phyloP scores from a whole-genome alignment of 2,113 vertebrate species.

The Sceloporus tristichus region DNA sequence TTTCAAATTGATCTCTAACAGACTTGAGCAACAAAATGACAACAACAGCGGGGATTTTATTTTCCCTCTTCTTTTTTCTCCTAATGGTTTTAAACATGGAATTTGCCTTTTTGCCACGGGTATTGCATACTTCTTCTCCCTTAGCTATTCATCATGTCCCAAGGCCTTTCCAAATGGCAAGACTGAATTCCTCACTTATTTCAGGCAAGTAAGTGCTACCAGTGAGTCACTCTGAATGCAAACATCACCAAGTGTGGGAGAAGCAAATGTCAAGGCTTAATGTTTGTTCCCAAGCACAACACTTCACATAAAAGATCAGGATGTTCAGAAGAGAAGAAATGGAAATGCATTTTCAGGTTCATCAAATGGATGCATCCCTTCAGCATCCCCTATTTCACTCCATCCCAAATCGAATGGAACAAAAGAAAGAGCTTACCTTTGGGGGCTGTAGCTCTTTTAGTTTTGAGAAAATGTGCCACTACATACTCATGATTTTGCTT shows the following conservation, averaged over 20 bases:
- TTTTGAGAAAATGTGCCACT: not conserved
- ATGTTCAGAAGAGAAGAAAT: not conserved
- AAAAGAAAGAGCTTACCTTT: not conserved
- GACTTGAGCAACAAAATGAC: too few relatives aligned
- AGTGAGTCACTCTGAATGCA: not conserved
- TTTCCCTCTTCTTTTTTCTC: not conserved
- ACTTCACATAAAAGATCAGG: not conserved
- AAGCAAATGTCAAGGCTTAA: not conserved
- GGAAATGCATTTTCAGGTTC: not conserved
- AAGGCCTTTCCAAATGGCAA: slow-evolving; percentile 3
- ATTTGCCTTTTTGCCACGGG: not conserved
- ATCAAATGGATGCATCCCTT: not conserved
- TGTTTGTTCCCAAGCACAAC: not conserved
- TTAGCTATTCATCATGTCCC: too few relatives aligned
- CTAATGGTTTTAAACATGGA: not conserved
- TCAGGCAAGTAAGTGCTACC: not conserved
- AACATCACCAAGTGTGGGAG: not conserved
- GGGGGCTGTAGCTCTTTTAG: not conserved
- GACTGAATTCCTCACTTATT: not conserved
- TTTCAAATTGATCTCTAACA: not conserved
- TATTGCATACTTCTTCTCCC: not conserved
- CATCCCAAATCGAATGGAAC: not conserved
- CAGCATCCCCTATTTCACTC: not conserved
- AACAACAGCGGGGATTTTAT: not conserved
- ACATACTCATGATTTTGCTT: not conserved